Evolutionary conservation across 2,113 vertebrate genomes (phyloP), one percentile per base, ranked within the genome.

Genomic region (Micronycteris hirsuta): DNA sequence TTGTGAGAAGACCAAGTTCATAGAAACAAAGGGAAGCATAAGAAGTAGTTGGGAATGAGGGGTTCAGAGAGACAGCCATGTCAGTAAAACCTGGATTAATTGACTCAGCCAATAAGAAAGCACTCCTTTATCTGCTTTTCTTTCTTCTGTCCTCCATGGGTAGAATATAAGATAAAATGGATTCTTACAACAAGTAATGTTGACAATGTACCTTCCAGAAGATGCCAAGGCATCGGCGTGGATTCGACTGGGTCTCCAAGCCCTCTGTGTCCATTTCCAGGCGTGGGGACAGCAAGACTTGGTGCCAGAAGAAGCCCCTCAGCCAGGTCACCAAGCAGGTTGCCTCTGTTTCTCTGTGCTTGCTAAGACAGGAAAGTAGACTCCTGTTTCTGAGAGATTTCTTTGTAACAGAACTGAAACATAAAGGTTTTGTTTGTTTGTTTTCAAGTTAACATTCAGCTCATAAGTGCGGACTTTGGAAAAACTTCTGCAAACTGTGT

Each of bases 401-500:
- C 54, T 80, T 61, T 24, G 54, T 56, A 68, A 70, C 17, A 67
- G 47, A 68, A 77, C 83, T 54, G 56, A 95, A 95, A 81, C 65
- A 58, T 41, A 54, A 58, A 14, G 16, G 36, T 11, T 91, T 65
- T 61, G n/a, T 7, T 87, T 56, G 12, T 28, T 71, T 33, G 73
- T 87, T 54, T 33, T 76, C n/a, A 91, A 47, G 47, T 70, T 33
- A 56, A 87, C 8, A 49, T 67, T 84, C 28, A 56, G 38, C 8
- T 90, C 10, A 24, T 84, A 90, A 87, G 65, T 65, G 71, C 12
- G 41, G 85, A 84, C 13, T 70, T 85, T 77, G 65, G 91, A 71
- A 91, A 63, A 91, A 95, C 68, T 88, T 82, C 86, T 91, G 17
- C 33, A 95, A 85, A 86, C 28, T 41, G n/a, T 45, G 24, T 28